Base-by-base conservation (phyloP, 2,888 invertebrate genomes). In the Actias luna region DNA sequence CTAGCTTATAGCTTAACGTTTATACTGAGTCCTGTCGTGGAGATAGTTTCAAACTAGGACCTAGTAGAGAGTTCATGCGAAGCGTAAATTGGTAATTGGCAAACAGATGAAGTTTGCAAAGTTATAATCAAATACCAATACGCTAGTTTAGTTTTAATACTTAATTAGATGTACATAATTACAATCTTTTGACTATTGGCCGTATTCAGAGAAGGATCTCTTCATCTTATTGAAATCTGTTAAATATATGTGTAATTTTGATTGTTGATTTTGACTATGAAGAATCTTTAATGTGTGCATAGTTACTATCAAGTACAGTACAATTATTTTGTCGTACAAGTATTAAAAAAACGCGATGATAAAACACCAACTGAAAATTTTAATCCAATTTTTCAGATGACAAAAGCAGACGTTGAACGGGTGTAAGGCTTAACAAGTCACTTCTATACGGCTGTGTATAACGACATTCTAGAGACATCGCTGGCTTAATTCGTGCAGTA, bases 21-120 rank as follows among this genome's bases (percentile, higher is more conserved):
- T n/a, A n/a, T n/a, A 16, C 16, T 39, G n/a, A 4, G 39, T 1
- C 39, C 16, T 39, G 2, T 39, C n/a, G n/a, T 39, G n/a, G 5
- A 2, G 39, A 16, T 39, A 39, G 39, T 39, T 39, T 16, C n/a
- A n/a, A 39, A 39, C 39, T 39, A 5, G 39, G 5, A 39, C n/a
- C n/a, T 39, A 39, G 39, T 39, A 5, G 39, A n/a, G 39, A 39
- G 39, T 39, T 39, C 35, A 35, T 35, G 35, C 12, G 27, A 42
- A 39, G 55, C 55, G 61, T 55, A 57, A 57, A 57, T 61, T 61
- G 57, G 57, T 61, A 57, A 61, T 61, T 57, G 57, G 57, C 55
- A 39, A 29, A 61, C 55, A 36, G 29, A 29, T 39, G 57, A 39
- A 46, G 60, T 25, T 31, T 50, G 18, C 18, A 55, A 29, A 55